Percentiles rank a stretch among this genome's conserved stretches.
Evolutionary conservation across 2,113 vertebrate genomes (phyloP).

Genomic region (Meles meles): DNA sequence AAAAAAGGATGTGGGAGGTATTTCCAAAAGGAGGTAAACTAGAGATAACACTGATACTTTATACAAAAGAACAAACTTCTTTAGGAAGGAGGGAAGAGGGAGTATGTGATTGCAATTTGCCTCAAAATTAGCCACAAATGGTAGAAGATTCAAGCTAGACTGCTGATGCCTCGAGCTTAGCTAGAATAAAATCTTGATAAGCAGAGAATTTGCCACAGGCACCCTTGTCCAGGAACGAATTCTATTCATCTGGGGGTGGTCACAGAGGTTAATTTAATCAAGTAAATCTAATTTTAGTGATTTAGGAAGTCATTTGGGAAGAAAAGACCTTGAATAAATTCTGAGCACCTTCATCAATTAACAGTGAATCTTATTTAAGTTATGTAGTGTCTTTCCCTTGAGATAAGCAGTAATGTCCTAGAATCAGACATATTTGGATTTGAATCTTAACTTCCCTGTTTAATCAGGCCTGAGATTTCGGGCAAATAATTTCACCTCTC

Average conservation of each 20-base stretch:
- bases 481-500: neutral
- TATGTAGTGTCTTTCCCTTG: neutral
- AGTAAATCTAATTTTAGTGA: constrained; percentile 21
- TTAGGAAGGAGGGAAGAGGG: neutral
- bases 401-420: neutral
- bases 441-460: neutral
- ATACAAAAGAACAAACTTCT: neutral
- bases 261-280: neutral
- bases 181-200: neutral
- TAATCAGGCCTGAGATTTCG: neutral
- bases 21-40: neutral
- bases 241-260: neutral
- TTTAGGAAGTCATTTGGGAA: neutral
- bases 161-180: neutral
- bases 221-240: neutral
- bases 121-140: neutral
- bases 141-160: neutral
- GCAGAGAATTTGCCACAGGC: neutral
- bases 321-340: constrained; percentile 19
- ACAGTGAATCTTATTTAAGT: neutral
- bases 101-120: neutral
- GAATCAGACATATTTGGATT: neutral
- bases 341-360: neutral
- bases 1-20: neutral
- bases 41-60: neutral